Percentiles rank a stretch among this genome's conserved stretches.
These are phyloP conservation scores for Solenopsis invicta DNA, from an alignment of 1,140 invertebrate species.

Conservation along the genomic window DNA sequence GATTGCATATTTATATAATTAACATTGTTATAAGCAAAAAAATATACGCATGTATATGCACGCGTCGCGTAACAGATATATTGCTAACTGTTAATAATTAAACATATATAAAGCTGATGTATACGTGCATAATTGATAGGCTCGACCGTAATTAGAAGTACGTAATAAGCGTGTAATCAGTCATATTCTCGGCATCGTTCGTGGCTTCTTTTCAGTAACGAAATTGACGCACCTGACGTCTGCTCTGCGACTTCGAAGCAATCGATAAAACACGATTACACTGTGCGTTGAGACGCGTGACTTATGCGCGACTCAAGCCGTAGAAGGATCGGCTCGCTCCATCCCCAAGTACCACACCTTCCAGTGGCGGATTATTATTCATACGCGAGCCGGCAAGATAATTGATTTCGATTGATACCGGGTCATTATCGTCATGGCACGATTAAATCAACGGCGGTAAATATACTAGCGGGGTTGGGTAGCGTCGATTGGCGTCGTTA, in stretches of 20 bases:
- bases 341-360: not conserved
- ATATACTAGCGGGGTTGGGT: not conserved
- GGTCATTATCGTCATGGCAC: constrained; percentile 6
- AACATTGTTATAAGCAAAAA: not conserved
- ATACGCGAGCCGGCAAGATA: not conserved
- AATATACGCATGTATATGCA: not conserved
- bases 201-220: not conserved
- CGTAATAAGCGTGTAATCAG: constrained; percentile 27
- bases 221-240: constrained; percentile 9
- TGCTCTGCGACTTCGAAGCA: not conserved
- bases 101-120: not conserved
- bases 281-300: too few species aligned
- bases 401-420: constrained; percentile 36
- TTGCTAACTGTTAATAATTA: not conserved
- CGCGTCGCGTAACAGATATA: not conserved
- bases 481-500: not conserved
- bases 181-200: not conserved
- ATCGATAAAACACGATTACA: constrained; percentile 35
- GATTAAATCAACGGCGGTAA: constrained; percentile 12
- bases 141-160: not conserved
- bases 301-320: not conserved
- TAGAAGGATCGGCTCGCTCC: not conserved
- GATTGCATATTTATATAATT: not conserved
- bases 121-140: constrained; percentile 21
- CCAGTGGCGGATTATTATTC: constrained; percentile 15